Conservation (phyloP, 2,888 invertebrate species). For the Zhengitettix transpicula region DNA sequence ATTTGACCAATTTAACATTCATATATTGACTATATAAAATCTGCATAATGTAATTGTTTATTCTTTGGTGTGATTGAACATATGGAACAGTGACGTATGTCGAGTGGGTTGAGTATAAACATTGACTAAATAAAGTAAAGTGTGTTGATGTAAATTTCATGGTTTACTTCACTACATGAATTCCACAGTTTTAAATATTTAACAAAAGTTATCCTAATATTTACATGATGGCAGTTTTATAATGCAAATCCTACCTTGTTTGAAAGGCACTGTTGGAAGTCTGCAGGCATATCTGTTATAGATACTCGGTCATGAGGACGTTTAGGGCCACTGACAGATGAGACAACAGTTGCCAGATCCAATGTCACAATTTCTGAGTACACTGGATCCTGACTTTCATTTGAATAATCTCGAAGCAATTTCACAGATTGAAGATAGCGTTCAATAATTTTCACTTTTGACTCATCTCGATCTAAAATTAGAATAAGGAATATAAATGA, state of each 20-base stretch:
- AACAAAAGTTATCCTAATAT: too few relatives aligned
- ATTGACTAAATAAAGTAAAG: too few relatives aligned
- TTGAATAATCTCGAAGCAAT: constrained; percentile 68
- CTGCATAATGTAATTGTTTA: too few relatives aligned
- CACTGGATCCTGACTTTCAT: constrained; percentile 59
- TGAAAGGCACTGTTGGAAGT: constrained; percentile 69
- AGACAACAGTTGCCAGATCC: constrained; percentile 75
- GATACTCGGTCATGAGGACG: constrained; percentile 91
- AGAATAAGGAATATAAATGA: not conserved
- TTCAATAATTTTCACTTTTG: constrained; percentile 61
- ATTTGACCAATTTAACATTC: too few relatives aligned
- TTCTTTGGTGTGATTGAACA: too few relatives aligned
- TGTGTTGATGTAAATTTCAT: too few relatives aligned
- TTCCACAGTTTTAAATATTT: too few relatives aligned
- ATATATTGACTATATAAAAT: too few relatives aligned
- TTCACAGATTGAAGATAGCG: constrained; percentile 64
- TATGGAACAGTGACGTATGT: too few relatives aligned
- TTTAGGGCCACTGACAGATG: constrained; percentile 93
- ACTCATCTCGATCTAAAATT: constrained; percentile 53
- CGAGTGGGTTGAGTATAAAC: too few relatives aligned
- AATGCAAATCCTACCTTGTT: constrained; percentile 52
- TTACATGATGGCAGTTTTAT: too few relatives aligned
- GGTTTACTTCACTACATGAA: too few relatives aligned
- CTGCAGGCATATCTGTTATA: constrained; percentile 74
- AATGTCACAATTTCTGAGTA: constrained; percentile 62